phyloP scores from a whole-genome alignment of 2,797 vertebrate genomes.

The Gymnothorax javanicus region DNA sequence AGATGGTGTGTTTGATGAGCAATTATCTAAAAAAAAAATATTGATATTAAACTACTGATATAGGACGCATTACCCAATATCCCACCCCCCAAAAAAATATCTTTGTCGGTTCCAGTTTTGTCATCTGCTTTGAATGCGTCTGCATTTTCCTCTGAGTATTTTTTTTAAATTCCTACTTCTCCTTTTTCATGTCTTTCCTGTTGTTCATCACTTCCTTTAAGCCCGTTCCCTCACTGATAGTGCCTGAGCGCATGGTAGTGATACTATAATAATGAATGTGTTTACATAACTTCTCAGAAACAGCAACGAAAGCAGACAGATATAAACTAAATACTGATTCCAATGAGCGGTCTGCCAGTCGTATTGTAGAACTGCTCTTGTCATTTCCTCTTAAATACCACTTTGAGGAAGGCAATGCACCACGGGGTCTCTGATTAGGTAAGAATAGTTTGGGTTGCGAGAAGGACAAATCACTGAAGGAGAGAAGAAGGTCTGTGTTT shows the following conservation, averaged over 20 bases:
- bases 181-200: neutral
- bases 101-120: too few species aligned
- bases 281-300: neutral
- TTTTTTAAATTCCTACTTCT: neutral
- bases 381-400: neutral
- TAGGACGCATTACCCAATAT: too few species aligned
- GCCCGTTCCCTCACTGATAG: neutral
- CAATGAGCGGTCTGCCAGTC: neutral
- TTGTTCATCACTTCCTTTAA: neutral
- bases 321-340: neutral
- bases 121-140: too few species aligned
- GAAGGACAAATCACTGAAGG: neutral
- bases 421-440: neutral
- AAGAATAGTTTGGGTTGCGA: neutral
- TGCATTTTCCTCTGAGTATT: too few species aligned
- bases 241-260: neutral
- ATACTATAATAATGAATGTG: neutral
- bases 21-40: neutral
- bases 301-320: neutral
- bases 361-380: neutral
- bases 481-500: neutral
- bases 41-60: neutral
- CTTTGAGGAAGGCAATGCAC: neutral
- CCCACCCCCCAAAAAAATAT: too few species aligned
- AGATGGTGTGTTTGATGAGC: neutral